Evolutionary conservation across 2,888 invertebrate genomes (phyloP), one percentile per base, ranked within the genome.

Genomic region (Orthosia cruda): DNA sequence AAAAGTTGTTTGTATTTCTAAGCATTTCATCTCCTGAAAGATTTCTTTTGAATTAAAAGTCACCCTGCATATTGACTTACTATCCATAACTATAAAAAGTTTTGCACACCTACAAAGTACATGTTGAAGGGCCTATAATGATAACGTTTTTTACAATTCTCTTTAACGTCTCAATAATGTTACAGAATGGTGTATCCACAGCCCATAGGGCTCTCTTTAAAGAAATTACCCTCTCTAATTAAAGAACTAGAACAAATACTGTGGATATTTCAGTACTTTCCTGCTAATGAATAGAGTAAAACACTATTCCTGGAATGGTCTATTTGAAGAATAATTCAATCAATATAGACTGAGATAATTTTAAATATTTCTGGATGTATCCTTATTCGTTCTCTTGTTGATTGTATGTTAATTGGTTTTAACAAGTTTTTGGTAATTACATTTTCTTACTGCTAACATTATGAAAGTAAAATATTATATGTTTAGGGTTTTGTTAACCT

Each of bases 391-490:
- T 32, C 7, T 9, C 7, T 57, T 15, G 11, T 57, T n/a, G 13
- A 65, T 71, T 50, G n/a, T 50, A 71, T 23, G 49, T 62, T 58
- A 58, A 65, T 77, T 65, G 12, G 64, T 74, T 23, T 20, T n/a
- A n/a, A n/a, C n/a, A n/a, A n/a, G n/a, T n/a, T n/a, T n/a, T n/a
- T n/a, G n/a, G n/a, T n/a, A n/a, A n/a, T 20, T 54, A 20, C 54
- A 40, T 40, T 40, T 9, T 40, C 9, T 54, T 54, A 4, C 4
- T 4, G 12, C 11, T 11, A 7, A 52, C n/a, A 20, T 20, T 0
- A 20, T n/a, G 9, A 18, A 9, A n/a, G 4, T n/a, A 11, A 52
- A 52, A 11, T 11, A 1, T 3, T 11, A 1, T 13, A 12, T 54
- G 4, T 54, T 20, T 20, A 4, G 4, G 12, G 20, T 4, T 54